A percentile compares a stretch with the other conserved stretches of the same genome.
phyloP scores from a whole-genome alignment of 1,140 invertebrate genomes.

The Formica selysi region DNA sequence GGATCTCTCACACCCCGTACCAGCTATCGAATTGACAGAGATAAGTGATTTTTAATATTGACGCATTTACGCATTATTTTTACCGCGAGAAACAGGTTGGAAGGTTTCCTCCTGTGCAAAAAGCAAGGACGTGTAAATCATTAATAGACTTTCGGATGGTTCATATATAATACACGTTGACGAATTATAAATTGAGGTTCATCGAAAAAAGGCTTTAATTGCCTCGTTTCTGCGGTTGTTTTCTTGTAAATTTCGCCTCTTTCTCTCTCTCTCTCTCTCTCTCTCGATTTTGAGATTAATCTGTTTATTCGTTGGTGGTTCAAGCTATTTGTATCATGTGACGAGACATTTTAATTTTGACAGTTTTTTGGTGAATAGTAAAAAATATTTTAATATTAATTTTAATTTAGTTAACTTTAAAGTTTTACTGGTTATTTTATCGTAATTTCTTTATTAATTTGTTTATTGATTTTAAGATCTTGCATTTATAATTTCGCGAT shows the following conservation, averaged over 20 bases:
- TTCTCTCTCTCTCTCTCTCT: not conserved
- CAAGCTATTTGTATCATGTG: not conserved
- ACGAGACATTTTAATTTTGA: not conserved
- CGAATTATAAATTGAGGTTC: constrained; percentile 16
- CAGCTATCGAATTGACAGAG: constrained; percentile 32
- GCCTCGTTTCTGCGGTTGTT: not conserved
- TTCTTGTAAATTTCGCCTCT: not conserved
- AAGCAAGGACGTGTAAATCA: constrained; percentile 32
- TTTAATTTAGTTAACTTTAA: not conserved
- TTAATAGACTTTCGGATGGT: constrained; percentile 6
- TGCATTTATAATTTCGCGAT: not conserved
- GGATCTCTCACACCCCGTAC: not conserved
- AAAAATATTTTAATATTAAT: too few relatives aligned
- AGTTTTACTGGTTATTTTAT: constrained; percentile 9
- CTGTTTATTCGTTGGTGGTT: not conserved
- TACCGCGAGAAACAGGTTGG: not conserved
- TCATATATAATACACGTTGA: not conserved
- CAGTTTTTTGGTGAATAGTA: not conserved
- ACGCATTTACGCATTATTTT: constrained; percentile 12
- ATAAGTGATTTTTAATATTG: constrained; percentile 25
- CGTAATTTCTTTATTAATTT: not conserved
- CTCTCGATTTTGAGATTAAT: constrained; percentile 21
- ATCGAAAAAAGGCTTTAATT: not conserved
- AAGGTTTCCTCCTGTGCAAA: not conserved
- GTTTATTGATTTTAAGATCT: not conserved